Evolutionary conservation across 1,140 invertebrate genomes (phyloP).

Genomic region (Saxidomus purpurata): DNA sequence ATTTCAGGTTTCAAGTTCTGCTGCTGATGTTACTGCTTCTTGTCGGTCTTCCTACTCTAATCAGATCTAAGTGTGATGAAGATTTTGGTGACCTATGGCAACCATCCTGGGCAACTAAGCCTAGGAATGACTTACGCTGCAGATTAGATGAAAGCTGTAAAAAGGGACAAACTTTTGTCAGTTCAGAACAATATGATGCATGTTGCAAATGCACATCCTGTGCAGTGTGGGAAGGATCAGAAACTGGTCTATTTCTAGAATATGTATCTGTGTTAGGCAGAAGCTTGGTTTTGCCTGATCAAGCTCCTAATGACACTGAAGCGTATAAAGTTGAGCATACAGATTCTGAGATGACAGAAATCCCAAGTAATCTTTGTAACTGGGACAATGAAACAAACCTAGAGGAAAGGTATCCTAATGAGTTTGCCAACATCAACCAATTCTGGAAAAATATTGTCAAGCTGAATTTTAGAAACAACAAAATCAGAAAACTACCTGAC

Average conservation of each 20-base stretch:
- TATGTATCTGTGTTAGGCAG: conserved; percentile 10
- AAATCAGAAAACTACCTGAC: conserved; percentile 30
- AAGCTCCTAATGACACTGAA: not conserved
- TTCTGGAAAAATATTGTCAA: conserved; percentile 27
- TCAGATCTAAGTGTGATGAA: not conserved
- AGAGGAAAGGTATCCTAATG: not conserved
- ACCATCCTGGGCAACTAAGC: not conserved
- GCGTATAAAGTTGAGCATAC: conserved; percentile 41
- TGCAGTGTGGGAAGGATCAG: not conserved
- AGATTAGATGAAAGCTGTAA: not conserved
- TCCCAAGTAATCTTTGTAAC: conserved; percentile 55
- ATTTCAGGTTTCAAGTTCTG: too few species aligned
- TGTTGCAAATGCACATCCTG: not conserved
- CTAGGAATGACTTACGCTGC: not conserved
- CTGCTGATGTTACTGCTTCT: too few species aligned
- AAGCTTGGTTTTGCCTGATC: not conserved
- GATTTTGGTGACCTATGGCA: not conserved
- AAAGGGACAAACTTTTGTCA: not conserved
- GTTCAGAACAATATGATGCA: not conserved
- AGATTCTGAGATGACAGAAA: conserved; percentile 37
- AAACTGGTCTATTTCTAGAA: not conserved
- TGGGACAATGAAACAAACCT: conserved; percentile 37
- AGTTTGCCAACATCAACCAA: not conserved
- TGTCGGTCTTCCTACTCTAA: too few species aligned
- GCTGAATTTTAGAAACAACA: conserved; percentile 14